Evolutionary conservation across 2,113 vertebrate species (phyloP), one percentile per base, ranked within the genome.

Genomic region (Channa argus): DNA sequence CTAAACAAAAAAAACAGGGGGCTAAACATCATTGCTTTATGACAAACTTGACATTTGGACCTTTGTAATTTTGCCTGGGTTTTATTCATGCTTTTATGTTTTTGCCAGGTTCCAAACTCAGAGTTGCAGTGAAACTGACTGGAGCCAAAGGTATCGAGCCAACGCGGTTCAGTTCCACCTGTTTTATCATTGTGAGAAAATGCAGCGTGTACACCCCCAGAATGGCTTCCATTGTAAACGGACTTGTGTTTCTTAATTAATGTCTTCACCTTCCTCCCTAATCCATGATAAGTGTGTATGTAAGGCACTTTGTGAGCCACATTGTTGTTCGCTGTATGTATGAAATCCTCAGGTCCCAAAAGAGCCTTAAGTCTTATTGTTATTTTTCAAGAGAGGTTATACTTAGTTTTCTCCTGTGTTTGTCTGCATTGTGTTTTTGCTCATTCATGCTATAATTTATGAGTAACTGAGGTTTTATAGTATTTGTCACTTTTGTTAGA

Each of bases 271-370:
- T 82, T 83, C 49, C 63, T 63, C 56, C 4, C 73, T 75, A 69
- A 47, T 84, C 71, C 82, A 50, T 84, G 62, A 60, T 58, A 74
- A 64, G 76, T 80, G 77, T 74, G 74, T 75, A 71, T 82, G 73
- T 63, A 70, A 71, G 75, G 51, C 79, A 55, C 38, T 51, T 71
- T 65, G 84, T 58, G 71, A 81, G 68, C 78, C 53, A 24, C 64
- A 38, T 79, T 43, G 73, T 77, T 68, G 65, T 69, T 75, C 77
- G 84, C 80, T 81, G 86, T 88, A 86, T 87, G 83, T 90, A 91
- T 88, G 86, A 85, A 93, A 91, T 91, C 92, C 93, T 94, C 93
- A 94, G 93, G 93, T 92, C 92, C 93, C 87, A 92, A 89, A 89
- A 85, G 87, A 93, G 92, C 93, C 92, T 94, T 94, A 94, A 93